phyloP scores from a whole-genome alignment of 2,888 invertebrate genomes.

The Leistus spinibarbis region DNA sequence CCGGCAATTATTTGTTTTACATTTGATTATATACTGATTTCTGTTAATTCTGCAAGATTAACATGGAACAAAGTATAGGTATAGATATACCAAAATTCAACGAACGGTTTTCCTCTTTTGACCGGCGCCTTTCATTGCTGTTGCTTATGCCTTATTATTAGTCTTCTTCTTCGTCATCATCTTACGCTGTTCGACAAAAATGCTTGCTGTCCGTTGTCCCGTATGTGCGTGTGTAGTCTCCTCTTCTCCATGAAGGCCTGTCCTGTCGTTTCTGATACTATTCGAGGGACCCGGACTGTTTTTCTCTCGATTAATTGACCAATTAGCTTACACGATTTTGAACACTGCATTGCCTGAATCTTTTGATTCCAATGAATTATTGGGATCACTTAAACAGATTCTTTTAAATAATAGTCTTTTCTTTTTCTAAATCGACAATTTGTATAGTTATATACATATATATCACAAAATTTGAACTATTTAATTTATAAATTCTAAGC shows the following conservation, averaged over 20 bases:
- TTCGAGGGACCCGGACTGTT: constrained; percentile 6
- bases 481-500: too few species aligned
- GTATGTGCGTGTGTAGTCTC: not conserved
- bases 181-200: not conserved
- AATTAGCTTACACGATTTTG: constrained; percentile 39
- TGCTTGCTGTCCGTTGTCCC: not conserved
- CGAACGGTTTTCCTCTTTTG: not conserved
- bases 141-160: not conserved
- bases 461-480: too few species aligned
- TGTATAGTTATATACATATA: too few species aligned
- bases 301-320: constrained; percentile 37
- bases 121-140: not conserved
- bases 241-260: not conserved
- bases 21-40: too few species aligned
- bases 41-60: not conserved
- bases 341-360: constrained; percentile 13
- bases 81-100: not conserved
- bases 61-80: not conserved
- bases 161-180: not conserved
- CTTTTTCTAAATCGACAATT: not conserved
- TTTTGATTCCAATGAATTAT: not conserved
- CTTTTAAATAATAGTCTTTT: not conserved
- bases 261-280: not conserved
- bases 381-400: not conserved
- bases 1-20: too few species aligned